phyloP scores from a whole-genome alignment of 1,140 invertebrate genomes.

The Panulirus ornatus region DNA sequence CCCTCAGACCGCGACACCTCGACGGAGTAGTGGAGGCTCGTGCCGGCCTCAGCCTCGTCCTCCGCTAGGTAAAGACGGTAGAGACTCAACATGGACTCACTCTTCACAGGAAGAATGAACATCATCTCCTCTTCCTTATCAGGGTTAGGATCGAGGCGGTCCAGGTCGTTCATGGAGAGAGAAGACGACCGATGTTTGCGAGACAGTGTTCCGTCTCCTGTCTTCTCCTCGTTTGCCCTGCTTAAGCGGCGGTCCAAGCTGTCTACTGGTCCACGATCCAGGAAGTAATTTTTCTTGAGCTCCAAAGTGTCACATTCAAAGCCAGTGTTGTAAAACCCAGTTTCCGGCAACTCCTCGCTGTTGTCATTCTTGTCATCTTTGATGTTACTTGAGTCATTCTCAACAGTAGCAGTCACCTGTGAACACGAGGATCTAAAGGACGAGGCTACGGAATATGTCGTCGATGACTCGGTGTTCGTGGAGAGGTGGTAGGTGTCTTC shows the following conservation, averaged over 20 bases:
- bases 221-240: constrained; percentile 11
- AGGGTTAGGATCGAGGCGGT: constrained; percentile 77
- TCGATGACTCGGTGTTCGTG: constrained; percentile 55
- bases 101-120: constrained; percentile 76
- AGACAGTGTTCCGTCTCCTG: constrained; percentile 67
- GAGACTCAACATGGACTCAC: constrained; percentile 76
- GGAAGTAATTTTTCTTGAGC: constrained; percentile 52
- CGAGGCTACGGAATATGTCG: constrained; percentile 46
- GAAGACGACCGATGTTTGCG: constrained; percentile 76
- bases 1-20: constrained; percentile 74
- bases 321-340: constrained; percentile 61
- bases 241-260: constrained; percentile 37
- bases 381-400: background rate
- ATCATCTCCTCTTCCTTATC: constrained; percentile 74
- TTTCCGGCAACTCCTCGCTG: background rate
- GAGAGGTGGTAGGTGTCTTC: constrained; percentile 67
- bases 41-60: constrained; percentile 64
- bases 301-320: constrained; percentile 70
- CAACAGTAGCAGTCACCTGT: constrained; percentile 60
- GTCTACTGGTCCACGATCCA: constrained; percentile 40
- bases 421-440: constrained; percentile 66
- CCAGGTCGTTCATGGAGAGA: constrained; percentile 80
- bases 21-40: constrained; percentile 74
- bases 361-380: constrained; percentile 2
- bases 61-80: constrained; percentile 73